A percentile compares a stretch with the other conserved stretches of the same genome.
phyloP scores from a whole-genome alignment of 1,140 invertebrate genomes.

The Sarcophaga bullata region DNA sequence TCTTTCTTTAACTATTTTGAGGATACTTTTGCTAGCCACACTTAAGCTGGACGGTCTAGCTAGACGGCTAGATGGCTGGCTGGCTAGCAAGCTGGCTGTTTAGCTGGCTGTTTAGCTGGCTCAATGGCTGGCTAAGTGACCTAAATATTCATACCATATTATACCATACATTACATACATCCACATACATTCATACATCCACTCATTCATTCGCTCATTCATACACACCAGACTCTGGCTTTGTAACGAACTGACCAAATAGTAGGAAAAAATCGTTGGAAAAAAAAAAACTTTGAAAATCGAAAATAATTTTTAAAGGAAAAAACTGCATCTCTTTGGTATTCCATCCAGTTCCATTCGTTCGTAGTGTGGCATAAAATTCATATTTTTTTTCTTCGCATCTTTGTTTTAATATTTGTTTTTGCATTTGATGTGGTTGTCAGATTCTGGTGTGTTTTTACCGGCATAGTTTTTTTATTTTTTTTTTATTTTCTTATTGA shows the following conservation, averaged over 20 bases:
- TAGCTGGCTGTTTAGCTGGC: neutral
- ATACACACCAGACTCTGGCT: neutral
- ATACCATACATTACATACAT: conserved; percentile 29
- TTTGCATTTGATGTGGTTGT: neutral
- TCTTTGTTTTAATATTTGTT: neutral
- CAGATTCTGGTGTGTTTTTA: neutral
- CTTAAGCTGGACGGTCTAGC: neutral
- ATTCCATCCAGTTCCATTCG: no score
- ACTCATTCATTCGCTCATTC: neutral
- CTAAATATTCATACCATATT: conserved; percentile 33
- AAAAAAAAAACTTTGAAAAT: no score
- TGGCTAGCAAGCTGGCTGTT: neutral
- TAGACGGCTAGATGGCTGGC: neutral
- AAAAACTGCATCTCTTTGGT: neutral
- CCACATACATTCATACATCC: neutral
- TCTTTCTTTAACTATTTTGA: conserved; percentile 25
- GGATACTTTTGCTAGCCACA: conserved; percentile 35
- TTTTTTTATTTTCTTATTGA: neutral
- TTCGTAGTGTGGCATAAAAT: no score
- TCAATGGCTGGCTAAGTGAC: neutral
- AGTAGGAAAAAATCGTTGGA: no score
- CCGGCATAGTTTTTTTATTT: neutral
- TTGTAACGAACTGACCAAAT: neutral
- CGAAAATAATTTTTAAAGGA: neutral
- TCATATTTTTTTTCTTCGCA: neutral